phyloP scores from a whole-genome alignment of 2,888 invertebrate species.

The Nomada ruficornis region DNA sequence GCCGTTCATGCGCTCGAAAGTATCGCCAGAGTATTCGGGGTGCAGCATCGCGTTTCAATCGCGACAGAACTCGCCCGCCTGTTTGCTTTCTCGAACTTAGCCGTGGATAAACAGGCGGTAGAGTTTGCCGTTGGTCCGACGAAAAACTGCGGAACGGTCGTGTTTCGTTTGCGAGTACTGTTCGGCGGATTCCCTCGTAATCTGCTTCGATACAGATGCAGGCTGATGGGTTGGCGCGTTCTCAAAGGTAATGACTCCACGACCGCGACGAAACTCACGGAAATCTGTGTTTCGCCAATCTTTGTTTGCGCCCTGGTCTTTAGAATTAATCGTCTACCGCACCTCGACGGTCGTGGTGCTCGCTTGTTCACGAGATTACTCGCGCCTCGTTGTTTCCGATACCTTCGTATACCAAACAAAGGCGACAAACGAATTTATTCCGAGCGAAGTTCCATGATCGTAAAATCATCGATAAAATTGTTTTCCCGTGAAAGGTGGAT shows the following conservation, averaged over 20 bases:
- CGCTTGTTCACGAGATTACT: background rate
- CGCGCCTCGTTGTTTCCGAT: background rate
- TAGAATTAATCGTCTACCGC: constrained; percentile 21
- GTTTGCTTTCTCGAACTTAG: constrained; percentile 54
- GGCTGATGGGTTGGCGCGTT: background rate
- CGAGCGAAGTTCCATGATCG: too few species aligned
- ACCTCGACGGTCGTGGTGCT: background rate
- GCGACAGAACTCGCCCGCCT: constrained; percentile 63
- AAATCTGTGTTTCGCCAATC: background rate
- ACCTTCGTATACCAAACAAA: too few species aligned
- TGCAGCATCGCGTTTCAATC: constrained; percentile 45
- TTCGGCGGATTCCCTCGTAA: background rate
- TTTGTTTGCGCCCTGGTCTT: constrained; percentile 28
- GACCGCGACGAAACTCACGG: background rate
- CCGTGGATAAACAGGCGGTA: constrained; percentile 13
- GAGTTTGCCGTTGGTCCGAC: background rate
- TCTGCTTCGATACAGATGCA: background rate
- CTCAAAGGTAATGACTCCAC: constrained; percentile 27
- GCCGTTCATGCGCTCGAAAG: constrained; percentile 2
- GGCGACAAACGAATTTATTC: too few species aligned
- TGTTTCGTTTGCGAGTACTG: constrained; percentile 21
- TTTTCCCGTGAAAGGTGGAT: too few species aligned
- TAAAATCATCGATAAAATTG: too few species aligned
- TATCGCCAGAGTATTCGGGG: constrained; percentile 1
- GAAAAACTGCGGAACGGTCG: constrained; percentile 21